Base-by-base conservation (phyloP, 2,888 invertebrate genomes). In the Serripes groenlandicus region DNA sequence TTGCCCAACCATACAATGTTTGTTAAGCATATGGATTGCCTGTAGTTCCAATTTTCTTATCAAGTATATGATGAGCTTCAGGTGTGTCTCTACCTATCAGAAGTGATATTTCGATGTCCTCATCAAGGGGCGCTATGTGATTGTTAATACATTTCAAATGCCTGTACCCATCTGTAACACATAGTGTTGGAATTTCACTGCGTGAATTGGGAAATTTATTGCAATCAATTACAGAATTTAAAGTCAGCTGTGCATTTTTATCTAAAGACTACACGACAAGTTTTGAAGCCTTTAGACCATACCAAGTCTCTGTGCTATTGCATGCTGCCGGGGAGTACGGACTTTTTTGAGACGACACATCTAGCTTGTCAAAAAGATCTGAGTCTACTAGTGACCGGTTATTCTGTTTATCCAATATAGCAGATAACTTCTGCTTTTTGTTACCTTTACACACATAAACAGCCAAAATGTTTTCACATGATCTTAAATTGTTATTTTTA, bases 121-220 rank as follows among this genome's bases (percentile, higher is more conserved):
- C 28, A 15, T 82, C 42, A 3, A 82, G 34, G 7, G 73, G 78
- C 7, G 78, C 75, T 23, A 82, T 52, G 7, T 58, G 21, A 0
- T 30, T 34, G 26, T 42, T 56, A 23, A 81, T 69, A 34, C 68
- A 56, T 21, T 11, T 37, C 60, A 82, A 56, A 35, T 82, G 82
- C 28, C 30, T 11, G 60, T 78, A 49, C 21, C 62, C 30, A 15
- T 3, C 30, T 23, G 82, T 78, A 15, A 82, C 70, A 32, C 79
- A 42, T 26, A 75, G 72, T 9, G 78, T 86, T 21, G 79, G 77
- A 4, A 85, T 84, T 32, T 87, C 85, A 18, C 54, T 37, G 7
- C 69, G 32, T 18, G 56, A 35, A 49, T 75, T 54, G 3, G 82
- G 78, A 34, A 78, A 72, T 9, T 76, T 21, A 28, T 80, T 58